Evolutionary conservation across 2,888 invertebrate species (phyloP).

Genomic region (Drosophila mayaguana): DNA sequence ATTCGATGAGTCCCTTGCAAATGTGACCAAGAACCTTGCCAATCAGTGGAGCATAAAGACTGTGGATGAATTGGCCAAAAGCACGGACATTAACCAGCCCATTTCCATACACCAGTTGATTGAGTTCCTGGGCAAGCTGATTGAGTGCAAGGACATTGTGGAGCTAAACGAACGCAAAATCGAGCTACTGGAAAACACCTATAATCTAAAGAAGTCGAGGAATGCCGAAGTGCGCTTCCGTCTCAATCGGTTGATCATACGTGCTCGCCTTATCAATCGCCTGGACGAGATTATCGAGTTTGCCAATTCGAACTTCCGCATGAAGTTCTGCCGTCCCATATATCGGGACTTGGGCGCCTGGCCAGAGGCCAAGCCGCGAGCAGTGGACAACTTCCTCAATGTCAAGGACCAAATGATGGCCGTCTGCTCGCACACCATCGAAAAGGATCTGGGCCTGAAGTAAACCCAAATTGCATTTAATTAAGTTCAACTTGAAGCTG

Average conservation of each 20-base stretch:
- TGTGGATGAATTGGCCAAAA: slow-evolving; percentile 83
- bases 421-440: slow-evolving; percentile 90
- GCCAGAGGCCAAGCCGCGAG: slow-evolving; percentile 89
- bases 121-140: slow-evolving; percentile 89
- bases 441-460: slow-evolving; percentile 89
- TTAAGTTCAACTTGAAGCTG: slow-evolving; percentile 15
- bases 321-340: slow-evolving; percentile 96
- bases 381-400: slow-evolving; percentile 90
- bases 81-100: slow-evolving; percentile 86
- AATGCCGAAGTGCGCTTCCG: slow-evolving; percentile 93
- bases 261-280: slow-evolving; percentile 89
- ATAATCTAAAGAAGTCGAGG: slow-evolving; percentile 88
- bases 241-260: slow-evolving; percentile 92
- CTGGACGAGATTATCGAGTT: slow-evolving; percentile 90
- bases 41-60: slow-evolving; percentile 87
- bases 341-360: slow-evolving; percentile 94
- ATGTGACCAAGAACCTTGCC: slow-evolving; percentile 87
- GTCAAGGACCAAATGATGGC: slow-evolving; percentile 93
- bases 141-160: slow-evolving; percentile 86
- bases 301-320: slow-evolving; percentile 93
- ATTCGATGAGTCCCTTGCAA: slow-evolving; percentile 89
- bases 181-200: slow-evolving; percentile 87
- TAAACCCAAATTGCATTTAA: slow-evolving; percentile 42
- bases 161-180: slow-evolving; percentile 87
- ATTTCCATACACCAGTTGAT: slow-evolving; percentile 89